Percentiles rank a stretch among this genome's conserved stretches.
phyloP scores from a whole-genome alignment of 2,113 vertebrate genomes.

The Zeus faber region DNA sequence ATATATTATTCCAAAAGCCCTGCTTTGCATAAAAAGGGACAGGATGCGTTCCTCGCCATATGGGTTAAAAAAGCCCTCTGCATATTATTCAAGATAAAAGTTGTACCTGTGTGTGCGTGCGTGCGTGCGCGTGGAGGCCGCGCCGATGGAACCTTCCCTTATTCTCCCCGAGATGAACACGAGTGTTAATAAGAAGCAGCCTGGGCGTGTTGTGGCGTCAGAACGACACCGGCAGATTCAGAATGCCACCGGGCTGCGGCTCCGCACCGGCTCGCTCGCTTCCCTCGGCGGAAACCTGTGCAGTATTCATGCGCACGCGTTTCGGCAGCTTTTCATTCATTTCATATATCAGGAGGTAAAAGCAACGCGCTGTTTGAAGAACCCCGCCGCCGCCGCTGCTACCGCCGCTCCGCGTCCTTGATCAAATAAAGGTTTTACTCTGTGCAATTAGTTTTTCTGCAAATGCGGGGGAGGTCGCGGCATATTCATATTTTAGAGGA shows the following conservation, averaged over 20 bases:
- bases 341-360: conserved; percentile 27
- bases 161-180: conserved; percentile 19
- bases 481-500: too few species aligned
- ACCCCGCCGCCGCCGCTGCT: not conserved
- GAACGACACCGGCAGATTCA: conserved; percentile 10
- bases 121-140: too few species aligned
- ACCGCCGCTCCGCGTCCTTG: conserved; percentile 24
- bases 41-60: conserved; percentile 30
- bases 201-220: conserved; percentile 18
- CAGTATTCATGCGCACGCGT: conserved; percentile 30
- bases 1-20: conserved; percentile 43
- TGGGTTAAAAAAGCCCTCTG: conserved; percentile 27
- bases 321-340: conserved; percentile 19
- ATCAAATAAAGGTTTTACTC: conserved; percentile 43
- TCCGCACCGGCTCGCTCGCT: conserved; percentile 1
- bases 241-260: conserved; percentile 15
- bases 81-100: conserved; percentile 25
- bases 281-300: conserved; percentile 23
- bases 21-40: conserved; percentile 60
- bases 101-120: conserved; percentile 25
- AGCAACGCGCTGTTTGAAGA: conserved; percentile 25
- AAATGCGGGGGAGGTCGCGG: conserved; percentile 18
- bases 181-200: conserved; percentile 42
- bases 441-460: conserved; percentile 36
- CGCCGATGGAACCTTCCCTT: conserved; percentile 32